Evolutionary conservation across 1,140 invertebrate genomes (phyloP).

Genomic region (Propsilocerus akamusi): DNA sequence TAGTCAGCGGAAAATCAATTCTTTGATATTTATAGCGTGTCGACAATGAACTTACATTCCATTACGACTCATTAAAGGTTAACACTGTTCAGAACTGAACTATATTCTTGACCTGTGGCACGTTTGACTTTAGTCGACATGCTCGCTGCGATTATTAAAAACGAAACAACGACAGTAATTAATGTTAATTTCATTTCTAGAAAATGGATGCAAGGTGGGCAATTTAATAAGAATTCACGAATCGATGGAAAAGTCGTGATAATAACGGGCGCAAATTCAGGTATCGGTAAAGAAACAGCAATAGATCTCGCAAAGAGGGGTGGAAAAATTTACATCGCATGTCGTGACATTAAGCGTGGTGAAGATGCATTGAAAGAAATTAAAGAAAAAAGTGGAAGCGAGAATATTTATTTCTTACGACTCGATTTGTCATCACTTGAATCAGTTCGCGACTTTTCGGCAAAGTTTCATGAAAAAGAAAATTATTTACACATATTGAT

Average conservation of each 20-base stretch:
- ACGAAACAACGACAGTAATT: neutral
- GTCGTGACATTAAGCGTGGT: constrained; percentile 51
- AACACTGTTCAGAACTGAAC: neutral
- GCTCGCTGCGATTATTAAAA: neutral
- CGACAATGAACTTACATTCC: neutral
- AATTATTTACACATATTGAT: constrained; percentile 59
- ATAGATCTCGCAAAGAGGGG: constrained; percentile 35
- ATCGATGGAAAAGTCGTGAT: constrained; percentile 45
- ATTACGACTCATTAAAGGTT: neutral
- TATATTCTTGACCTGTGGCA: neutral
- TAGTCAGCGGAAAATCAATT: no score
- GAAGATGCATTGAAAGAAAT: constrained; percentile 51
- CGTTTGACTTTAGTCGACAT: neutral
- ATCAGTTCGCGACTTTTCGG: constrained; percentile 43
- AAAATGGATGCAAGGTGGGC: neutral
- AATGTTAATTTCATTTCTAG: neutral
- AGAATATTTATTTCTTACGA: constrained; percentile 52
- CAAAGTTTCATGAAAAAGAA: constrained; percentile 31
- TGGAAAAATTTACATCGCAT: constrained; percentile 54
- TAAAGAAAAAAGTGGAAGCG: constrained; percentile 46
- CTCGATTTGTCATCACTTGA: constrained; percentile 57
- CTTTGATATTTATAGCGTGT: neutral
- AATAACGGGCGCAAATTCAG: constrained; percentile 60
- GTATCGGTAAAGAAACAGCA: constrained; percentile 57
- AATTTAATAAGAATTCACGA: constrained; percentile 10